Percentiles rank a stretch among this genome's conserved stretches.
phyloP scores from a whole-genome alignment of 2,888 invertebrate species.

The Timema podura region DNA sequence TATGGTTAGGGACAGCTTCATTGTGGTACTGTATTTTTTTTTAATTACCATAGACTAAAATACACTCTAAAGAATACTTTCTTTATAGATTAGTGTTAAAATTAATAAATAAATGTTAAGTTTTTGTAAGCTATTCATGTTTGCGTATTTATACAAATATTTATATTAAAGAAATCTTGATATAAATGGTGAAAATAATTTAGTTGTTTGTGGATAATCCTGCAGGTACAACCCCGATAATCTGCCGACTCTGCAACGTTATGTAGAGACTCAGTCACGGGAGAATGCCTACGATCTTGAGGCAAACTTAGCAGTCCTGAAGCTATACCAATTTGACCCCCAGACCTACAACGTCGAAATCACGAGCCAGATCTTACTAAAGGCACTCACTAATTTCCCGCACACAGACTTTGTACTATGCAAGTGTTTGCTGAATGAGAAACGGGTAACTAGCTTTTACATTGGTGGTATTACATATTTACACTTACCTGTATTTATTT shows the following conservation, averaged over 20 bases:
- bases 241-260: constrained; percentile 81
- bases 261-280: constrained; percentile 87
- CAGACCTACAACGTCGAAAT: constrained; percentile 77
- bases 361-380: constrained; percentile 85
- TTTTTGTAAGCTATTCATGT: not conserved
- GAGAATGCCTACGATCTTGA: constrained; percentile 96
- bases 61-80: too few species aligned
- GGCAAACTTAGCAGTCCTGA: constrained; percentile 93
- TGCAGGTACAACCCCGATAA: constrained; percentile 94
- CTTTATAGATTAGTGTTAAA: too few species aligned
- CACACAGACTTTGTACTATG: constrained; percentile 97
- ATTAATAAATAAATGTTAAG: too few species aligned
- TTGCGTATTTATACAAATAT: not conserved
- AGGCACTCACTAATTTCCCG: constrained; percentile 94
- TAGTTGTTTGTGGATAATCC: constrained; percentile 23
- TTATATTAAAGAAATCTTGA: not conserved
- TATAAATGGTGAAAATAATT: not conserved
- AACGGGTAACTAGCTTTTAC: constrained; percentile 47
- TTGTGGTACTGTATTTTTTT: too few species aligned
- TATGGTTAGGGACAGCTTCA: too few species aligned
- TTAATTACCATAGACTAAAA: too few species aligned
- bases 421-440: constrained; percentile 88
- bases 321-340: constrained; percentile 95
- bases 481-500: too few species aligned
- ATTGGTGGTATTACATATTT: too few species aligned